Percentiles rank a stretch among this genome's conserved stretches.
These are phyloP conservation scores for Phasia obesa DNA, from an alignment of 2,888 invertebrate genomes.

Conservation along the genomic window DNA sequence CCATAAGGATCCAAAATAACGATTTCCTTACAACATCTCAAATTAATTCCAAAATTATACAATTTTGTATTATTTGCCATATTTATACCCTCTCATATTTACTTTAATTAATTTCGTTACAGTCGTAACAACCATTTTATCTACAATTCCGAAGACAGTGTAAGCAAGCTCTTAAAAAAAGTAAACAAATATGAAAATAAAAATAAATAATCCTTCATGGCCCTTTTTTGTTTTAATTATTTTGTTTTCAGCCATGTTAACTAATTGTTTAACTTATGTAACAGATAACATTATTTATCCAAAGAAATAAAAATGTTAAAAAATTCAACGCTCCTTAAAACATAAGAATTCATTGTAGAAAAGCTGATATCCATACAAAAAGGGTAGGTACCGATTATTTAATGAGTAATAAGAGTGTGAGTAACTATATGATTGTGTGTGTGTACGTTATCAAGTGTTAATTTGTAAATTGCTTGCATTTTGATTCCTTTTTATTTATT, in stretches of 20 bases:
- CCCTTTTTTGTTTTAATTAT: constrained; percentile 19
- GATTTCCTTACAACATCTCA: too few species aligned
- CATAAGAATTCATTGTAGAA: not conserved
- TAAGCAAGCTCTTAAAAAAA: constrained; percentile 21
- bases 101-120: not conserved
- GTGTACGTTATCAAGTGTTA: constrained; percentile 54
- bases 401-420: not conserved
- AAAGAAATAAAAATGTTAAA: constrained; percentile 42
- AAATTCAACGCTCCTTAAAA: not conserved
- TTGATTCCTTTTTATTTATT: constrained; percentile 41
- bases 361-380: not conserved
- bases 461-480: constrained; percentile 38
- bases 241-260: constrained; percentile 36
- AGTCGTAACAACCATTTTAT: not conserved
- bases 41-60: too few species aligned
- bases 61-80: too few species aligned
- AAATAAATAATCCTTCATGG: constrained; percentile 37
- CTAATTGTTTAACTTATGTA: constrained; percentile 65
- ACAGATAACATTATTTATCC: constrained; percentile 59
- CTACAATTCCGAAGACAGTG: constrained; percentile 9
- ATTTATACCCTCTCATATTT: constrained; percentile 1
- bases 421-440: not conserved
- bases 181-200: constrained; percentile 29
- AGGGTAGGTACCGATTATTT: not conserved
- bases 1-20: too few species aligned